Percentiles rank a stretch among this genome's conserved stretches.
phyloP scores from a whole-genome alignment of 2,888 invertebrate genomes.

The Folsomia manolachei region DNA sequence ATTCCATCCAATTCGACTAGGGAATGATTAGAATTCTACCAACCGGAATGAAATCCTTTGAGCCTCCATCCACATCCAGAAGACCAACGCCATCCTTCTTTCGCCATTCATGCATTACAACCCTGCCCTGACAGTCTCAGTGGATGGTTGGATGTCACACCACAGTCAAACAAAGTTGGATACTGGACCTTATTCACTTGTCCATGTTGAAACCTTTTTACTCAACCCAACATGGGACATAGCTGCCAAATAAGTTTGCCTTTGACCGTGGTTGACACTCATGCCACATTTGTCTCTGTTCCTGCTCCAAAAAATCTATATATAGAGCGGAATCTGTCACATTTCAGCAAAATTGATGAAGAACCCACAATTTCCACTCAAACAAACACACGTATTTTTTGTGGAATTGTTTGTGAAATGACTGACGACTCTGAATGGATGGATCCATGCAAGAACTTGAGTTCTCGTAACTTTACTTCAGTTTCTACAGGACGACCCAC shows the following conservation, averaged over 20 bases:
- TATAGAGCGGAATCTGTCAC: not conserved
- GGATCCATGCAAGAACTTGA: not conserved
- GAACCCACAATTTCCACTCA: too few relatives aligned
- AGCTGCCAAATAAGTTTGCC: not conserved
- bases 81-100: not conserved
- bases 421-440: too few relatives aligned
- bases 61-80: not conserved
- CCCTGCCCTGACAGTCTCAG: too few relatives aligned
- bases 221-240: too few relatives aligned
- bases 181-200: too few relatives aligned
- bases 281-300: not conserved
- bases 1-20: slow-evolving; percentile 11
- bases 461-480: not conserved
- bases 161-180: not conserved
- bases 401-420: not conserved
- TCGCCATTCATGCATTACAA: not conserved
- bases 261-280: not conserved
- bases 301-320: not conserved
- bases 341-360: not conserved
- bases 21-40: slow-evolving; percentile 15
- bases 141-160: not conserved
- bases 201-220: too few relatives aligned
- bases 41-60: slow-evolving; percentile 16
- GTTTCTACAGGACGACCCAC: not conserved
- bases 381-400: not conserved